phyloP scores from a whole-genome alignment of 2,888 invertebrate species.

The Catotricha subobsoleta region DNA sequence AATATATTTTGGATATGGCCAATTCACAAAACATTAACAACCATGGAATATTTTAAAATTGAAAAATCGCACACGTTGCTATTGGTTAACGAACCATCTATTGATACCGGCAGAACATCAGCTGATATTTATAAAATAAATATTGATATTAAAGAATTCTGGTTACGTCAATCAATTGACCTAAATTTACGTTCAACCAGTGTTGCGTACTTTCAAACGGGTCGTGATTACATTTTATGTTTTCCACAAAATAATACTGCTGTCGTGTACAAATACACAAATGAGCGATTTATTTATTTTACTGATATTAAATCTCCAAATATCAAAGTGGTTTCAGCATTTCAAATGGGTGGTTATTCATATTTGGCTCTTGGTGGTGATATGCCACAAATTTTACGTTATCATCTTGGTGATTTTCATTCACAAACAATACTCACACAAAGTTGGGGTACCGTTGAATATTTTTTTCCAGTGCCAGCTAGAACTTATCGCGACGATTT shows the following conservation, averaged over 20 bases:
- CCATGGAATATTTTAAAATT: constrained; percentile 17
- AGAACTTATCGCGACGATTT: constrained; percentile 28
- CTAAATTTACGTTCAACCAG: constrained; percentile 16
- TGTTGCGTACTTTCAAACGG: constrained; percentile 20
- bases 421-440: constrained; percentile 22
- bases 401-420: constrained; percentile 20
- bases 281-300: constrained; percentile 4
- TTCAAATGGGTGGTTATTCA: constrained; percentile 26
- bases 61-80: constrained; percentile 17
- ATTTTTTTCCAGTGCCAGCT: constrained; percentile 23
- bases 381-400: constrained; percentile 23
- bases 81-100: constrained; percentile 14
- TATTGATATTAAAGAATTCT: constrained; percentile 18
- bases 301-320: constrained; percentile 16
- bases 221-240: constrained; percentile 22
- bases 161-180: constrained; percentile 22
- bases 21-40: constrained; percentile 15
- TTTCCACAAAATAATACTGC: constrained; percentile 20
- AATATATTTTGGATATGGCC: constrained; percentile 20
- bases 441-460: constrained; percentile 24
- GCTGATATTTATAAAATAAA: constrained; percentile 22
- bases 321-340: constrained; percentile 19
- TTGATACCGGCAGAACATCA: constrained; percentile 10
- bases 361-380: constrained; percentile 25
- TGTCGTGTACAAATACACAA: constrained; percentile 17